Percentiles rank a stretch among this genome's conserved stretches.
Evolutionary conservation across 2,888 invertebrate genomes (phyloP).

Genomic region (Xanthia icteritia): DNA sequence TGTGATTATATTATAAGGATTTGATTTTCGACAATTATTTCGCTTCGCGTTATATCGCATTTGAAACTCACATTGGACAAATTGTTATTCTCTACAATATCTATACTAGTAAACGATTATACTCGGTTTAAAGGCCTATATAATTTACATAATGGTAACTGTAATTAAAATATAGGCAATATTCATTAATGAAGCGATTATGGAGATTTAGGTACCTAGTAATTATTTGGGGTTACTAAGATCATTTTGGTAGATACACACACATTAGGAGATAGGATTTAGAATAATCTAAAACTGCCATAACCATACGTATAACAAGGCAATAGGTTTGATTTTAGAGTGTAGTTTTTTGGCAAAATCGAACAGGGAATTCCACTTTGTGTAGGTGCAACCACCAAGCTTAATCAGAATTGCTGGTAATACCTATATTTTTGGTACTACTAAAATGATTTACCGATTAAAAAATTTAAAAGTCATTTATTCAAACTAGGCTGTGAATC

Average conservation of each 20-base stretch:
- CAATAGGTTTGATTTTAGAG: not conserved
- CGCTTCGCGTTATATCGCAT: not conserved
- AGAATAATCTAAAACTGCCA: not conserved
- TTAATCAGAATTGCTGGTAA: constrained; percentile 1
- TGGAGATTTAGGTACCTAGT: constrained; percentile 2
- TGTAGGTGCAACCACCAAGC: constrained; percentile 9
- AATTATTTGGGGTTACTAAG: not conserved
- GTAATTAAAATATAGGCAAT: constrained; percentile 33
- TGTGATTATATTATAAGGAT: too few species aligned
- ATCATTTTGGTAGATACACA: constrained; percentile 6
- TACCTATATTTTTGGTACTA: not conserved
- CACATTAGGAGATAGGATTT: not conserved
- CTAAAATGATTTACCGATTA: not conserved
- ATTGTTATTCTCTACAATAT: constrained; percentile 19
- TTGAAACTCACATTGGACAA: not conserved
- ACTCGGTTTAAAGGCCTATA: constrained; percentile 20
- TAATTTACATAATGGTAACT: constrained; percentile 29
- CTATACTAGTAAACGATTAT: constrained; percentile 24
- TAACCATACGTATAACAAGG: not conserved
- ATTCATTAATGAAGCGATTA: constrained; percentile 37
- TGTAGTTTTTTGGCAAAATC: not conserved
- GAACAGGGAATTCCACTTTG: not conserved
- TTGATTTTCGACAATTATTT: not conserved
- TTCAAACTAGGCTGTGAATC: too few species aligned
- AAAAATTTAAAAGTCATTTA: too few species aligned